A percentile compares a stretch with the other conserved stretches of the same genome.
Conservation (phyloP, 2,113 vertebrate genomes). For the Hyaena hyaena region DNA sequence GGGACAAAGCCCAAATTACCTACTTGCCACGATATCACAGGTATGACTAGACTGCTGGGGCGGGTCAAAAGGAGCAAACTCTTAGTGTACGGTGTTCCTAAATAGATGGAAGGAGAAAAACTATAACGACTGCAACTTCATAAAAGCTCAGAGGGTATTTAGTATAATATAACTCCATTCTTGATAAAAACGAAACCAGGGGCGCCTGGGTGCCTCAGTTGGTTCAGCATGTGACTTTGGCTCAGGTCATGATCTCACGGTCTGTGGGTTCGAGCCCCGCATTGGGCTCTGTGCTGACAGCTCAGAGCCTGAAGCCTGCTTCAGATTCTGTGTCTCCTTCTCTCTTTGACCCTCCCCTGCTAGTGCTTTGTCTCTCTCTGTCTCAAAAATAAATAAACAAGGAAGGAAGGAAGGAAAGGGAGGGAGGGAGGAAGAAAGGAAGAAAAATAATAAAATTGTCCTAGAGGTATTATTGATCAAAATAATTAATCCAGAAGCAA, state of each 20-base stretch:
- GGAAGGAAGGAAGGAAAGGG: too few species aligned
- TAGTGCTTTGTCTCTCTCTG: too few species aligned
- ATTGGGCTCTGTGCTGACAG: too few species aligned
- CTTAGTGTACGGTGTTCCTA: not conserved
- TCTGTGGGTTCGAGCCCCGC: too few species aligned
- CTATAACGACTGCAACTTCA: not conserved
- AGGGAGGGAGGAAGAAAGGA: too few species aligned
- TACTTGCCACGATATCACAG: not conserved
- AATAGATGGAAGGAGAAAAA: not conserved
- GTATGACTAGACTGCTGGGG: not conserved
- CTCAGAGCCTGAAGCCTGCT: too few species aligned
- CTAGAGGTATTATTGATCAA: not conserved
- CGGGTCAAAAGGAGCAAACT: not conserved
- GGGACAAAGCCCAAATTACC: not conserved
- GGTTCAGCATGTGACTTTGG: too few species aligned
- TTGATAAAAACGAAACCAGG: not conserved
- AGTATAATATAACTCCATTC: not conserved
- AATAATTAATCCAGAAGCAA: not conserved
- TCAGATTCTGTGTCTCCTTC: too few species aligned
- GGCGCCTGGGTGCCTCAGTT: too few species aligned
- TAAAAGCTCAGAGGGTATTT: not conserved
- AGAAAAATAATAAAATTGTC: not conserved
- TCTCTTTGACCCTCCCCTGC: too few species aligned
- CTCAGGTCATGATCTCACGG: too few species aligned
- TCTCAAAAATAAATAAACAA: too few species aligned